Conservation (phyloP, 92 coral and sea anemone genomes). For the Parazoanthus atlanticus region DNA sequence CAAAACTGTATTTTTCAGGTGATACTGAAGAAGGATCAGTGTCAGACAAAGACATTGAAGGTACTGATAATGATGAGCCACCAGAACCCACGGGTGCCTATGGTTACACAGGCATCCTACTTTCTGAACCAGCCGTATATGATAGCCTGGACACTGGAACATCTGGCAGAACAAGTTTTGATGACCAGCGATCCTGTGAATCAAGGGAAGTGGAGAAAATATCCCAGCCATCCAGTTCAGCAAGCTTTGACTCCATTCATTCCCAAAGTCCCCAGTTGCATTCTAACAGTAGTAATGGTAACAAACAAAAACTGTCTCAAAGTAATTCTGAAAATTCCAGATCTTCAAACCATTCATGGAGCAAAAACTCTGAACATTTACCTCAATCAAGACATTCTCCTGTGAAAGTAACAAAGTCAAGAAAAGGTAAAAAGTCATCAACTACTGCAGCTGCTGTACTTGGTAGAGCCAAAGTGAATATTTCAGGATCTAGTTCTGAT, state of each 20-base stretch:
- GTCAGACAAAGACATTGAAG: constrained; percentile 2
- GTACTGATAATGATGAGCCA: neutral
- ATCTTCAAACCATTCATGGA: neutral
- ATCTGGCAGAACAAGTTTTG: neutral
- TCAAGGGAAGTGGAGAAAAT: neutral
- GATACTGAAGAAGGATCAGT: constrained; percentile 9
- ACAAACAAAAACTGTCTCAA: neutral
- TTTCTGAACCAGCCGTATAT: neutral
- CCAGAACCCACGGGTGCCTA: neutral
- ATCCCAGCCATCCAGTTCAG: neutral
- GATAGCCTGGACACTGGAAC: neutral
- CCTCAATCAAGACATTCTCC: constrained; percentile 34
- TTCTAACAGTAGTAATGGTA: neutral
- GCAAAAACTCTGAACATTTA: neutral
- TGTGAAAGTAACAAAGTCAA: neutral
- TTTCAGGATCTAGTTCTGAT: constrained; percentile 2
- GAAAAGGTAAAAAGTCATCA: neutral
- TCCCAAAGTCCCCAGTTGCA: neutral
- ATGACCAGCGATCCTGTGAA: constrained; percentile 22
- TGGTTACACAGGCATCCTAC: constrained; percentile 22
- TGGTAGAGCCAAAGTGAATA: constrained; percentile 19
- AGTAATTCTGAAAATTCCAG: neutral
- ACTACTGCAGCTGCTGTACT: neutral
- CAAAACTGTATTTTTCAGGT: neutral
- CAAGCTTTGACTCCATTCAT: neutral